Percentiles rank a stretch among this genome's conserved stretches.
Evolutionary conservation across 2,888 invertebrate species (phyloP).

Genomic region (Ennomos quercinarius): DNA sequence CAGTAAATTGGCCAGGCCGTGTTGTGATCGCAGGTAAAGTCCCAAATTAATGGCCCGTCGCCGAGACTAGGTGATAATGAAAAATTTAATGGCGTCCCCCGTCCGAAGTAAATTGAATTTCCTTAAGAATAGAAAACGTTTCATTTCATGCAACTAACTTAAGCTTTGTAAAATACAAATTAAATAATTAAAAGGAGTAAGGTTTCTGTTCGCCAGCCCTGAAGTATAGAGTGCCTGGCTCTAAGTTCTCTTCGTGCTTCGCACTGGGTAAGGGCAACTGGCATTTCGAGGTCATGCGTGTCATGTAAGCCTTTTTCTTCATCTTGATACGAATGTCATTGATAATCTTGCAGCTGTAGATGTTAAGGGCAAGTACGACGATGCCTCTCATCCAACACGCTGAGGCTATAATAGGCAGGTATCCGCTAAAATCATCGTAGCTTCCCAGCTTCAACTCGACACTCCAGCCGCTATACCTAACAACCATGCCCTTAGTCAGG

Average conservation of each 20-base stretch:
- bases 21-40: slow-evolving; percentile 67
- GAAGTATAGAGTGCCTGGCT: slow-evolving; percentile 51
- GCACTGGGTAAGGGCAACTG: slow-evolving; percentile 63
- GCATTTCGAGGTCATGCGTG: slow-evolving; percentile 37
- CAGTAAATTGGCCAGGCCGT: slow-evolving; percentile 54
- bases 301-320: slow-evolving; percentile 52
- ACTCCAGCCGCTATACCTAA: slow-evolving; percentile 71
- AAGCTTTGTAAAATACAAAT: neutral
- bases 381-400: slow-evolving; percentile 66
- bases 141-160: slow-evolving; percentile 43
- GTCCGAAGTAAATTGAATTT: slow-evolving; percentile 67
- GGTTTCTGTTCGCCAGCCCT: slow-evolving; percentile 55
- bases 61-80: slow-evolving; percentile 65
- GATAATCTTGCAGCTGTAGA: slow-evolving; percentile 59
- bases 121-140: slow-evolving; percentile 51
- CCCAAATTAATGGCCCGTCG: slow-evolving; percentile 66
- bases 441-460: slow-evolving; percentile 54
- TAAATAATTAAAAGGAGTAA: slow-evolving; percentile 15
- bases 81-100: slow-evolving; percentile 66
- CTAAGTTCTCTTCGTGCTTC: slow-evolving; percentile 25
- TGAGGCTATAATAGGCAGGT: slow-evolving; percentile 66
- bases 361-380: slow-evolving; percentile 56
- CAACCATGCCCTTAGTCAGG: slow-evolving; percentile 54
- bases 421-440: slow-evolving; percentile 66
- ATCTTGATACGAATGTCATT: slow-evolving; percentile 47